phyloP scores from a whole-genome alignment of 2,113 vertebrate species.

The Loxodonta africana region DNA sequence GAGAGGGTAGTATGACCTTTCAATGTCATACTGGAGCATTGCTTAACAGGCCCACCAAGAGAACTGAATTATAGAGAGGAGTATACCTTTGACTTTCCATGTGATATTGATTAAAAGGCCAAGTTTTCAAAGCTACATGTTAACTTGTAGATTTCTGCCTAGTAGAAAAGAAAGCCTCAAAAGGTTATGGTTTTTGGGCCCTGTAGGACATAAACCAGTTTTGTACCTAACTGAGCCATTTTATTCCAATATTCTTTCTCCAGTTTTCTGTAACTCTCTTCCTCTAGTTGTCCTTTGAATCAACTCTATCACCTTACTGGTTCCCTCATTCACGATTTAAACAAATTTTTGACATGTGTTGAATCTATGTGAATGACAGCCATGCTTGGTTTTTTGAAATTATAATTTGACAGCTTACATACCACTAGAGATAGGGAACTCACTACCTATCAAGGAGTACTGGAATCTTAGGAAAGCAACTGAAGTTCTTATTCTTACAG shows the following conservation, averaged over 20 bases:
- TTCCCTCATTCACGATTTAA: background rate
- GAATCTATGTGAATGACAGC: background rate
- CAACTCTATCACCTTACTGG: background rate
- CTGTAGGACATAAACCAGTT: background rate
- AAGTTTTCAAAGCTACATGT: background rate
- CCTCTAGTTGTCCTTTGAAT: background rate
- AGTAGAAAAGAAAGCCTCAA: background rate
- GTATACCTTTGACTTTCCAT: background rate
- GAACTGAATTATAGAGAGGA: background rate
- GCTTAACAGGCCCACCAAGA: background rate
- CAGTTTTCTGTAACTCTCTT: background rate
- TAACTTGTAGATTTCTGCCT: background rate
- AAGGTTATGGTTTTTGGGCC: background rate
- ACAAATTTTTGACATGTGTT: background rate
- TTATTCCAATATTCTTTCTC: background rate
- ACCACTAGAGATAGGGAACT: background rate
- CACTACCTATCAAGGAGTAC: background rate
- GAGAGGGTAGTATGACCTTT: background rate
- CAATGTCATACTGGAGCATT: rapidly evolving
- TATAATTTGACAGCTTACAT: background rate
- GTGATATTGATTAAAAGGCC: background rate
- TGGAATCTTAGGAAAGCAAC: background rate
- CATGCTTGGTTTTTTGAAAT: background rate
- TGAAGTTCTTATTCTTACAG: background rate
- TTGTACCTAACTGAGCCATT: background rate